These are phyloP conservation scores for Crypturellus undulatus DNA, from an alignment of 2,113 vertebrate species.

Conservation along the genomic window DNA sequence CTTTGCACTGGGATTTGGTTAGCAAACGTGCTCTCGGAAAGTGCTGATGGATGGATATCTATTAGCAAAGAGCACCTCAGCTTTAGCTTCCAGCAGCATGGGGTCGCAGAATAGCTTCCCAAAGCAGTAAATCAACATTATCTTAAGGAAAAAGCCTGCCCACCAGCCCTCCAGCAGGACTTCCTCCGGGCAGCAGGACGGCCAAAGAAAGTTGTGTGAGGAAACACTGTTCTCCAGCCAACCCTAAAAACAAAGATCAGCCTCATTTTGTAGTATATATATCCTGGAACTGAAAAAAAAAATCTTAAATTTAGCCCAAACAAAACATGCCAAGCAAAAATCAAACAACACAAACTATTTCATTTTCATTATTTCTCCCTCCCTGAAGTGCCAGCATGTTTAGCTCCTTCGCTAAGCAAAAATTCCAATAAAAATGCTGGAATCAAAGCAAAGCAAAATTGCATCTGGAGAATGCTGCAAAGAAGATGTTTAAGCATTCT, in stretches of 20 bases:
- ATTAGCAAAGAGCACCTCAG: neutral
- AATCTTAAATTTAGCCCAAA: neutral
- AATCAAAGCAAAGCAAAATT: conserved; percentile 21
- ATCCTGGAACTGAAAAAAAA: neutral
- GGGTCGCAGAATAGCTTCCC: neutral
- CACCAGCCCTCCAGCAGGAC: neutral
- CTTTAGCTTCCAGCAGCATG: neutral
- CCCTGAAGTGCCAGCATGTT: neutral
- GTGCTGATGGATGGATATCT: neutral
- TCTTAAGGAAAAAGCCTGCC: neutral
- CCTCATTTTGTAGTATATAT: neutral
- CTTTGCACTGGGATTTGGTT: neutral
- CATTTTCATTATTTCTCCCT: neutral
- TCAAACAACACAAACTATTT: neutral
- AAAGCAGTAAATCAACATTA: neutral
- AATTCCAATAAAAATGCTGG: conserved; percentile 6
- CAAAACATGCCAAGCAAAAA: neutral
- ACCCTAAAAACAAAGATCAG: neutral
- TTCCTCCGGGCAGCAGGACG: neutral
- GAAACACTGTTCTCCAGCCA: neutral
- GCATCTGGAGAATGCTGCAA: neutral
- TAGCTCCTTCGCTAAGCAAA: neutral
- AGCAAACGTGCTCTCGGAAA: neutral
- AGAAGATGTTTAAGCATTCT: neutral
- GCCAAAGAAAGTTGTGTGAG: neutral